phyloP scores from a whole-genome alignment of 2,113 vertebrate species.

The Terrapene triunguis region DNA sequence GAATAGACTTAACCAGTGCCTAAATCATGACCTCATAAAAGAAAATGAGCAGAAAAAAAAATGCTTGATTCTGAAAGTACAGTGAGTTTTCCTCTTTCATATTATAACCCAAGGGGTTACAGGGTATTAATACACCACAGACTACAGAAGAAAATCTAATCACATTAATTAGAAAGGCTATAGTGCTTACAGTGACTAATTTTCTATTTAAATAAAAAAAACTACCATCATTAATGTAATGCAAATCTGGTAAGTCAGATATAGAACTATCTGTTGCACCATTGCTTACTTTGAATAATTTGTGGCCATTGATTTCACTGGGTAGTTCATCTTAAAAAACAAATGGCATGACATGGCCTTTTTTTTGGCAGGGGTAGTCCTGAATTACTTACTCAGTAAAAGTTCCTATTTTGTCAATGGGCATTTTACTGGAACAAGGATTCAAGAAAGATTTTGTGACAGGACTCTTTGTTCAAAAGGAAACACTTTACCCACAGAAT shows the following conservation, averaged over 20 bases:
- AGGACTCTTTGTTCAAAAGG: background rate
- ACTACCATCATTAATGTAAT: background rate
- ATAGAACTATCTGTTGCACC: background rate
- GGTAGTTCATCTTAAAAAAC: background rate
- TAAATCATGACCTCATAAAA: background rate
- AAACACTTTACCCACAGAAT: background rate
- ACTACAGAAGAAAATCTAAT: background rate
- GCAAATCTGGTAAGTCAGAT: background rate
- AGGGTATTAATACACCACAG: background rate
- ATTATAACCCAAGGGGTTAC: background rate
- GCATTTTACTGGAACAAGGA: background rate
- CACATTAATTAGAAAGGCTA: background rate
- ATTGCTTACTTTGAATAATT: background rate
- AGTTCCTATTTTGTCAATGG: background rate
- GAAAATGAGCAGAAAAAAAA: background rate
- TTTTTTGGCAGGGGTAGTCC: background rate
- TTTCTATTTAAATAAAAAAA: background rate
- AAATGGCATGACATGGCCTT: background rate
- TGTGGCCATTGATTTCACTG: background rate
- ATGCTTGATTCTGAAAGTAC: background rate
- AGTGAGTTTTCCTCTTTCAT: background rate
- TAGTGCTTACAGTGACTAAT: rapidly evolving
- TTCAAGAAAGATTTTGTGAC: background rate
- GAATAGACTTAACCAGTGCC: background rate
- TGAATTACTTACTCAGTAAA: background rate